Conservation (phyloP, 2,113 vertebrate genomes). For the Catagonus wagneri region DNA sequence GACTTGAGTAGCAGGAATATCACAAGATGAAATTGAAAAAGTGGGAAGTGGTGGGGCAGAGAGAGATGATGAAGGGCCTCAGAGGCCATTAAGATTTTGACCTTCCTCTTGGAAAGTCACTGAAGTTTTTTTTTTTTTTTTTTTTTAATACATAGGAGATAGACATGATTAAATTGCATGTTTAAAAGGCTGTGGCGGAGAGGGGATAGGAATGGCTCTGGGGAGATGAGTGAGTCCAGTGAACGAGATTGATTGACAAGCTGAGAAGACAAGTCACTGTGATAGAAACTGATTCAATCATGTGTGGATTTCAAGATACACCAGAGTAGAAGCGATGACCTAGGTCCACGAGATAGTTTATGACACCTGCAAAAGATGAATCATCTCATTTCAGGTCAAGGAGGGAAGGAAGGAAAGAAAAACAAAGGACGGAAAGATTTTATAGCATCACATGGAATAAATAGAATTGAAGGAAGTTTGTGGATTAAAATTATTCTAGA, state of each 20-base stretch:
- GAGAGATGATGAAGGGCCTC: not conserved
- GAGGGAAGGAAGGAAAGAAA: not conserved
- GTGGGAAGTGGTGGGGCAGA: not conserved
- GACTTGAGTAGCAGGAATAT: not conserved
- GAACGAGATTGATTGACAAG: not conserved
- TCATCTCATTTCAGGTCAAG: not conserved
- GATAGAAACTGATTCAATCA: not conserved
- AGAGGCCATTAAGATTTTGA: not conserved
- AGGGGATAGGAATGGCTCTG: not conserved
- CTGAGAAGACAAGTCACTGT: not conserved
- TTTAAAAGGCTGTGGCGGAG: not conserved
- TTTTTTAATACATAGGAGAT: not conserved
- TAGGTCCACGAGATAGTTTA: not conserved
- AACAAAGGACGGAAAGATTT: not conserved
- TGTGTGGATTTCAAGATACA: not conserved
- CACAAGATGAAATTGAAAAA: not conserved
- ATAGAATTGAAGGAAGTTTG: not conserved
- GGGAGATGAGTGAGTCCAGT: not conserved
- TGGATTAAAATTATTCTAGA: not conserved
- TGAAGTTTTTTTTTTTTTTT: not conserved
- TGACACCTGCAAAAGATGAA: slow-evolving; percentile 17
- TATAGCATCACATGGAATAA: not conserved
- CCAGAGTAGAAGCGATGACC: not conserved
- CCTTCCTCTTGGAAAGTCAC: not conserved
- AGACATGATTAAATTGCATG: not conserved